These are phyloP conservation scores for Etheostoma nigrum DNA, from an alignment of 2,797 vertebrate species.

Conservation along the genomic window DNA sequence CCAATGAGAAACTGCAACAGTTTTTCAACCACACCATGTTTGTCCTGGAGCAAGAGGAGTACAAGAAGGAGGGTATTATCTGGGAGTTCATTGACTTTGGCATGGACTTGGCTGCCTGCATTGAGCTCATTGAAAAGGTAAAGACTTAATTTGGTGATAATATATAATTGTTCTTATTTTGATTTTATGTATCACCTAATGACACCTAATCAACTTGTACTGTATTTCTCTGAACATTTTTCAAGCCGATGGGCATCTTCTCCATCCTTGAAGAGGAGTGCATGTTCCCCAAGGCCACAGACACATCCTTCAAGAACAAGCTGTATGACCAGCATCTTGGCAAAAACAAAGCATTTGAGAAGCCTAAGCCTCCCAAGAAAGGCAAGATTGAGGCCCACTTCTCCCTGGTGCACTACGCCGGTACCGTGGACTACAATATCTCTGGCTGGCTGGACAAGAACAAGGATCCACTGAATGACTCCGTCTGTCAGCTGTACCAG, in stretches of 20 bases:
- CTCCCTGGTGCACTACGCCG: too few relatives aligned
- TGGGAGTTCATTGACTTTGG: constrained; percentile 89
- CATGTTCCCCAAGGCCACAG: constrained; percentile 91
- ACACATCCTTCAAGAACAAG: constrained; percentile 91
- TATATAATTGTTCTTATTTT: not conserved
- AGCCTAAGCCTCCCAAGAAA: too few relatives aligned
- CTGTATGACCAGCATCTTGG: constrained; percentile 86
- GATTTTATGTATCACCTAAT: not conserved
- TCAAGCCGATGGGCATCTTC: constrained; percentile 78
- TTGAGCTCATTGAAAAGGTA: constrained; percentile 86
- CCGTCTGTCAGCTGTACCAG: constrained; percentile 89
- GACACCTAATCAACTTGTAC: not conserved
- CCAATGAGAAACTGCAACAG: constrained; percentile 86
- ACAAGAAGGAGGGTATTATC: constrained; percentile 85
- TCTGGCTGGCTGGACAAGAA: constrained; percentile 93
- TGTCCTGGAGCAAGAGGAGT: constrained; percentile 86
- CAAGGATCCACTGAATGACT: constrained; percentile 93
- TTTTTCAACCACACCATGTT: constrained; percentile 87
- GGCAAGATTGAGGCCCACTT: too few relatives aligned
- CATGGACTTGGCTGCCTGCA: constrained; percentile 89
- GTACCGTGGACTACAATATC: constrained; percentile 76
- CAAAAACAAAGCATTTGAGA: constrained; percentile 79
- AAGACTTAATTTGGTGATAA: not conserved
- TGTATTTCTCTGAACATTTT: not conserved
- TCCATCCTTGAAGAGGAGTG: constrained; percentile 92